Evolutionary conservation across 2,797 vertebrate species (phyloP).

Genomic region (Merluccius polli): DNA sequence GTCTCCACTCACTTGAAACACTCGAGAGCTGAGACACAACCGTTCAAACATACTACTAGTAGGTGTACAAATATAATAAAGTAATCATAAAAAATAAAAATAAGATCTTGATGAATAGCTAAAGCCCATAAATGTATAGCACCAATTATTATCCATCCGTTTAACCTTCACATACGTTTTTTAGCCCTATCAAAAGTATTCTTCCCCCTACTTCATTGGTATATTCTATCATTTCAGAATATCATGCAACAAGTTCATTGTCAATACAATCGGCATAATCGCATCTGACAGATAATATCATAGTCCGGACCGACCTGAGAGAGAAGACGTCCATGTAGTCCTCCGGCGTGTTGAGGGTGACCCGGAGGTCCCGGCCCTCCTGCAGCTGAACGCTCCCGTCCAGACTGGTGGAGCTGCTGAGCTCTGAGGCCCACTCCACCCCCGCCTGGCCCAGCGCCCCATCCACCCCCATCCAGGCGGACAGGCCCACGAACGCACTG

Average conservation of each 20-base stretch:
- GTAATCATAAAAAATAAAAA: background rate
- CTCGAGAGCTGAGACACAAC: slow-evolving; percentile 71
- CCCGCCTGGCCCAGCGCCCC: slow-evolving; percentile 75
- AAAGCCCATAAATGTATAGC: background rate
- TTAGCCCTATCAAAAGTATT: background rate
- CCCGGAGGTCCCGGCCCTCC: slow-evolving; percentile 77
- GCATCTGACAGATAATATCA: background rate
- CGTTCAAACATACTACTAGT: slow-evolving; percentile 17
- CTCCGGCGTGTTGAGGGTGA: slow-evolving; percentile 81
- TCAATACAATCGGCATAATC: background rate
- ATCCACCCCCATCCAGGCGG: slow-evolving; percentile 75
- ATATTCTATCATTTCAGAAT: too few relatives aligned
- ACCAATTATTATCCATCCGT: background rate
- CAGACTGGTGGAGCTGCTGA: slow-evolving; percentile 75
- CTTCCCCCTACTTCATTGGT: too few relatives aligned
- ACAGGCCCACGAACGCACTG: slow-evolving; percentile 76
- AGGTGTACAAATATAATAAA: background rate
- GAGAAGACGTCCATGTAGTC: slow-evolving; percentile 80
- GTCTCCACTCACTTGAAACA: slow-evolving; percentile 69
- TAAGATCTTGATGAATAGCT: background rate
- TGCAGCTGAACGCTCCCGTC: slow-evolving; percentile 80
- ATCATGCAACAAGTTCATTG: background rate
- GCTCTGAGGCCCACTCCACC: slow-evolving; percentile 75
- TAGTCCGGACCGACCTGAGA: slow-evolving; percentile 65
- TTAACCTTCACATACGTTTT: background rate